Percentiles rank a stretch among this genome's conserved stretches.
phyloP scores from a whole-genome alignment of 2,797 vertebrate species.

The Centroberyx gerrardi region DNA sequence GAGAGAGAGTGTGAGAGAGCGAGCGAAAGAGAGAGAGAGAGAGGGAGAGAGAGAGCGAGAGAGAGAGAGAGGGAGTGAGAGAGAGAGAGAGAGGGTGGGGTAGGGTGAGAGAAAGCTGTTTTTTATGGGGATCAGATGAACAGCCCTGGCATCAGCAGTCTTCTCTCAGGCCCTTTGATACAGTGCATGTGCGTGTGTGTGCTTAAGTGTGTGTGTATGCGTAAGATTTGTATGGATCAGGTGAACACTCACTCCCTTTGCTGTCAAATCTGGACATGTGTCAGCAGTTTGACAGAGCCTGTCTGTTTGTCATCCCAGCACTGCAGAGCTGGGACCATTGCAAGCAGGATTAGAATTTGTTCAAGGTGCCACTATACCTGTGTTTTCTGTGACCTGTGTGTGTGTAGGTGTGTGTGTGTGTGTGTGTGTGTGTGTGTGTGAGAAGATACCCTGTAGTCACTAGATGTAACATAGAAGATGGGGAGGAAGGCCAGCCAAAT shows the following conservation, averaged over 20 bases:
- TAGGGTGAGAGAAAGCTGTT: background rate
- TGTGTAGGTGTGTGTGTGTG: conserved; percentile 3
- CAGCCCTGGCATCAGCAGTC: conserved; percentile 72
- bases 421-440: conserved; percentile 23
- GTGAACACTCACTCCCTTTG: conserved; percentile 62
- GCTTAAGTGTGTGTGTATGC: conserved; percentile 41
- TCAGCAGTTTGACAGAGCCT: conserved; percentile 73
- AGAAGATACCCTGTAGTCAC: conserved; percentile 96
- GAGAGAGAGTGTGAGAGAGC: background rate
- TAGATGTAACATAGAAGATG: conserved; percentile 99
- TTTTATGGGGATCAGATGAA: conserved; percentile 66
- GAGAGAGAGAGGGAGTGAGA: conserved; percentile 9
- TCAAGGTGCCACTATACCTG: conserved; percentile 46
- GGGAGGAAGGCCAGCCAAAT: conserved; percentile 99
- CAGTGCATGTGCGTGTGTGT: conserved; percentile 31
- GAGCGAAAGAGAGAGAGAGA: background rate
- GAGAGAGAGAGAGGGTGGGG: conserved; percentile 4
- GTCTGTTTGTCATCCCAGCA: conserved; percentile 55
- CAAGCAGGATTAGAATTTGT: conserved; percentile 53
- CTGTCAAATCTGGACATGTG: conserved; percentile 72
- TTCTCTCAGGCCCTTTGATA: conserved; percentile 69
- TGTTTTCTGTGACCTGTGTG: conserved; percentile 30
- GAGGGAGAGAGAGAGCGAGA: conserved; percentile 6
- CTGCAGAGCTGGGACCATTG: conserved; percentile 59
- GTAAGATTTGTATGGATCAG: conserved; percentile 69